Base-by-base conservation (phyloP, 2,888 invertebrate species). In the Oscheius sp. region DNA sequence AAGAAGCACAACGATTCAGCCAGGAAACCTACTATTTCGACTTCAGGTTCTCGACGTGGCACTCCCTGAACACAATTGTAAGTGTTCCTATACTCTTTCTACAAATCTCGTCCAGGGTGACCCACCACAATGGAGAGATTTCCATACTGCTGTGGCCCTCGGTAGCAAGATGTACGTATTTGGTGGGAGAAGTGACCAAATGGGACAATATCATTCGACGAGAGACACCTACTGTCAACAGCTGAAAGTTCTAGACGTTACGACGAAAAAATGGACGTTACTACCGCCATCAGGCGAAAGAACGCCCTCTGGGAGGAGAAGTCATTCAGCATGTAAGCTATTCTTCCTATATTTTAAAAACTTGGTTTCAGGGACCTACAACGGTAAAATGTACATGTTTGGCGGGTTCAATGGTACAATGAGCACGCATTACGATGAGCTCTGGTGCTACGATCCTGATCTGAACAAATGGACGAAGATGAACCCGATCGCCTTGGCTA, bases 311-410 rank as follows among this genome's bases (percentile, higher is more conserved):
- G 95, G 95, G 51, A 91, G 96, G 79, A 92, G 96, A 63, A 95
- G 95, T 90, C 96, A 96, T 91, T 95, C 96, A 78, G 94, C 95
- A 84, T 95, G 95, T 95, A 92, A 92, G 93, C 89, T 53, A 21
- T 55, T 13, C 13, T 29, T 5, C 42, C 13, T n/a, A 33, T 32
- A 47, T 29, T 42, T 29, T 37, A 9, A 35, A 11, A 21, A 3
- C 47, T 42, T 11, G 35, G 60, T 77, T 75, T 65, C 90, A 95
- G 95, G 95, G 93, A 91, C 93, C 5, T 93, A 94, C 89, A 92
- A 93, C 80, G 93, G 92, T 33, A 92, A 92, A 85, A 93, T 96
- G 91, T 95, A 94, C 89, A 93, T 96, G 78, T 96, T 96, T 91
- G 96, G 96, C 68, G 96, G 96, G 42, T 96, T 93, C 89, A 94